Conservation (phyloP, 2,888 invertebrate species). For the Brachyopa scutellaris region DNA sequence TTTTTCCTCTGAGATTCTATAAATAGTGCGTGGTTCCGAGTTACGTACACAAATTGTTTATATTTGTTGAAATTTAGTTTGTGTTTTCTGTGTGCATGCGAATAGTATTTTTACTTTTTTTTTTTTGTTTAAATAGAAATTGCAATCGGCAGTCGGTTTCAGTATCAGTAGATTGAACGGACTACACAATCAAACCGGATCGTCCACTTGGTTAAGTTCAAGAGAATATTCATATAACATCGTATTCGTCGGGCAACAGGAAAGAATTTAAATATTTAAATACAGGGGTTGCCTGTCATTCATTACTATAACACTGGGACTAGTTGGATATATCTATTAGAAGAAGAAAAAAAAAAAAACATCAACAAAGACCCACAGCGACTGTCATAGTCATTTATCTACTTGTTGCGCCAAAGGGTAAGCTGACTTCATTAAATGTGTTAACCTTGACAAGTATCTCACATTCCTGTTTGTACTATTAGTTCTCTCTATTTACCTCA, state of each 20-base stretch:
- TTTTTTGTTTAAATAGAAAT: constrained; percentile 2
- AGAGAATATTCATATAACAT: constrained; percentile 26
- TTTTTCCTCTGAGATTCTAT: constrained; percentile 11
- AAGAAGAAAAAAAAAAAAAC: neutral
- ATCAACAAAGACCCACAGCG: constrained; percentile 21
- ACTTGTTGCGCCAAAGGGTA: constrained; percentile 72
- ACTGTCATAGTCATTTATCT: constrained; percentile 26
- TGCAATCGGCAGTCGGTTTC: too few species aligned
- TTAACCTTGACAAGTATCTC: constrained; percentile 67
- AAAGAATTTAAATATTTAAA: constrained; percentile 44
- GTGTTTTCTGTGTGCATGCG: neutral
- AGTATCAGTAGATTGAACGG: constrained; percentile 23
- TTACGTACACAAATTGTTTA: constrained; percentile 15
- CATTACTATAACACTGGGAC: constrained; percentile 20
- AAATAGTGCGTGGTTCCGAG: constrained; percentile 19
- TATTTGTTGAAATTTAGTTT: neutral
- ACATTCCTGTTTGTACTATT: constrained; percentile 40
- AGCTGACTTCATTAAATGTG: constrained; percentile 63
- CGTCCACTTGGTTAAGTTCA: constrained; percentile 38
- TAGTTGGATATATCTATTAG: constrained; percentile 45
- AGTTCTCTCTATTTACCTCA: constrained; percentile 26
- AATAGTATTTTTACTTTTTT: neutral
- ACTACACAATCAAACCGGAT: constrained; percentile 52
- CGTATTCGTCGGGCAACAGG: neutral
- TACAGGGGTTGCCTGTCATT: constrained; percentile 46